These are phyloP conservation scores for Masticophis lateralis DNA, from an alignment of 2,797 vertebrate genomes.

Conservation along the genomic window DNA sequence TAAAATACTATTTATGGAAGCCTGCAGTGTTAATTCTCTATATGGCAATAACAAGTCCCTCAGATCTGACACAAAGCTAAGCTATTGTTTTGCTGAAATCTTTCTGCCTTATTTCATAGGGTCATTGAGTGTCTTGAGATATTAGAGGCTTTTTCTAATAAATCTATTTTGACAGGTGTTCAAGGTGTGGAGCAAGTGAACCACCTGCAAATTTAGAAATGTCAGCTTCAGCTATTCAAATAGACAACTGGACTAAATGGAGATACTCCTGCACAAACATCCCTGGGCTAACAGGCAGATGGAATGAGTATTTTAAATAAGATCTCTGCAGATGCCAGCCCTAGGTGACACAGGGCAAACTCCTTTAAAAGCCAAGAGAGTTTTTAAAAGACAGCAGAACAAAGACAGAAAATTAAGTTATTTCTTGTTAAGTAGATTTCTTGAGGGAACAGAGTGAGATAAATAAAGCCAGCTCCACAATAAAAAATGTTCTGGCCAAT, in stretches of 20 bases:
- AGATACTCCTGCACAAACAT: conserved; percentile 65
- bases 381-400: conserved; percentile 63
- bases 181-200: conserved; percentile 65
- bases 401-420: conserved; percentile 62
- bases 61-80: conserved; percentile 57
- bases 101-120: conserved; percentile 34
- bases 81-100: conserved; percentile 58
- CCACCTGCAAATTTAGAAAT: conserved; percentile 68
- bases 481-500: conserved; percentile 50
- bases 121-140: conserved; percentile 50
- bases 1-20: conserved; percentile 34
- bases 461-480: conserved; percentile 51
- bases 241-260: conserved; percentile 61
- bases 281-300: conserved; percentile 50
- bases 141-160: conserved; percentile 52
- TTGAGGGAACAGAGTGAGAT: conserved; percentile 58
- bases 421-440: conserved; percentile 62
- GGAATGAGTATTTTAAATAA: conserved; percentile 58
- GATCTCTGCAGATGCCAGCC: conserved; percentile 55
- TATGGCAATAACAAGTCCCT: conserved; percentile 44
- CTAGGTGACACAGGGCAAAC: conserved; percentile 55
- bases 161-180: conserved; percentile 64
- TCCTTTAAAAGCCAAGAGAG: conserved; percentile 55
- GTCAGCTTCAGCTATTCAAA: conserved; percentile 66
- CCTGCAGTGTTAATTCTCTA: conserved; percentile 34